Percentiles rank a stretch among this genome's conserved stretches.
Evolutionary conservation across 2,888 invertebrate genomes (phyloP).

Genomic region (Tribolium freemani): DNA sequence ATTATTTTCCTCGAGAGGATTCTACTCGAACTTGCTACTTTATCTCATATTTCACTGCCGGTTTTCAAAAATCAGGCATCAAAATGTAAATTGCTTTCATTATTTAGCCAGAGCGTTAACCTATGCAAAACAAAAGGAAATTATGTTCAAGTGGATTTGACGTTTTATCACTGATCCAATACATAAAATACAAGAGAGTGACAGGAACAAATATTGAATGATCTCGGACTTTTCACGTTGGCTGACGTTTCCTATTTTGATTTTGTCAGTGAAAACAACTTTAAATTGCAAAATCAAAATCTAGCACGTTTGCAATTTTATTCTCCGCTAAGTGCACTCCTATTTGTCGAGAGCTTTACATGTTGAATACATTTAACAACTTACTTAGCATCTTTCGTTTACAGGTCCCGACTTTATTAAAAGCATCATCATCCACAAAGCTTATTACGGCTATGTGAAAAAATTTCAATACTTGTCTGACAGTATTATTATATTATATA

Average conservation of each 20-base stretch:
- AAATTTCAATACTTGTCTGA: conserved; percentile 1
- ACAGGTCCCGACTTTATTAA: conserved; percentile 1
- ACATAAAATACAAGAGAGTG: conserved; percentile 15
- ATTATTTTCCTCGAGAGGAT: conserved; percentile 30
- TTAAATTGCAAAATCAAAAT: conserved; percentile 8
- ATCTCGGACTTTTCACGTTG: conserved; percentile 14
- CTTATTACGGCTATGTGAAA: conserved; percentile 1
- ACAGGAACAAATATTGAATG: conserved; percentile 25
- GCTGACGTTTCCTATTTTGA: conserved; percentile 31
- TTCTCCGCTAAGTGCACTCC: neutral
- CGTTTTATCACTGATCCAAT: conserved; percentile 16
- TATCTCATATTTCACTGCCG: conserved; percentile 19
- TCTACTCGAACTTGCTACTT: conserved; percentile 15
- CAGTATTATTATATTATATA: too few species aligned
- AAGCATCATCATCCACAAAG: conserved; percentile 2
- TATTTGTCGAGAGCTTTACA: neutral
- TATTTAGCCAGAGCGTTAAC: neutral
- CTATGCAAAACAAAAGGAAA: conserved; percentile 21
- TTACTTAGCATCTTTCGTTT: neutral
- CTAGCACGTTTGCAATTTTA: neutral
- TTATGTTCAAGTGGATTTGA: conserved; percentile 10
- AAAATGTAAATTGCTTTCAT: neutral
- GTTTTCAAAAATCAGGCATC: neutral
- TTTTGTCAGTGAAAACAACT: conserved; percentile 17
- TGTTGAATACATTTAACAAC: neutral